These are phyloP conservation scores for Zoanthus sociatus DNA, from an alignment of 92 coral and sea anemone species.

Conservation along the genomic window DNA sequence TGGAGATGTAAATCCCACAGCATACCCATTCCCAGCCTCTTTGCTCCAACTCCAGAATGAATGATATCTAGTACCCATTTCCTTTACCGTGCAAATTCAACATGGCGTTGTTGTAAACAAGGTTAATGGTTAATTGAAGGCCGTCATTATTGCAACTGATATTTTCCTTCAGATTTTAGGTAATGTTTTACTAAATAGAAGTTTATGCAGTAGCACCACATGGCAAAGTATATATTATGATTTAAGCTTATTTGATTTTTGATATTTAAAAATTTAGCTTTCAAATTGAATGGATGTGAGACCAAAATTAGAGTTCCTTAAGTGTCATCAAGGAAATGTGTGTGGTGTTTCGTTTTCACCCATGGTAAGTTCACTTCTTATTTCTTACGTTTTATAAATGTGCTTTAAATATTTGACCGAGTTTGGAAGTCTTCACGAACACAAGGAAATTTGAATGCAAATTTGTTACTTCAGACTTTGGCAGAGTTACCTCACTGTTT, in stretches of 20 bases:
- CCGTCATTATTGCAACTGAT: too few relatives aligned
- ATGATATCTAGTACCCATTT: too few relatives aligned
- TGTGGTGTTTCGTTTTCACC: slow-evolving; percentile 93
- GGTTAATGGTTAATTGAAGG: too few relatives aligned
- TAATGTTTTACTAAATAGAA: background rate
- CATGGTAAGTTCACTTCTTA: slow-evolving; percentile 62
- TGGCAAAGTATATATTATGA: background rate
- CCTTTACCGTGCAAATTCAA: too few relatives aligned
- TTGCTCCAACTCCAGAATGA: too few relatives aligned
- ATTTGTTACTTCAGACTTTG: too few relatives aligned
- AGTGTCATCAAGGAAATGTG: slow-evolving; percentile 85
- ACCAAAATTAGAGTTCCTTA: slow-evolving; percentile 77
- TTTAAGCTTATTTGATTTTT: background rate
- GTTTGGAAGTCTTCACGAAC: background rate
- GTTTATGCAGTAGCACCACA: background rate
- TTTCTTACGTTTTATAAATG: background rate
- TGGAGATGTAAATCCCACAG: too few relatives aligned
- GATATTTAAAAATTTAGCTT: background rate
- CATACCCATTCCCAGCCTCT: too few relatives aligned
- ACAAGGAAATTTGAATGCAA: background rate
- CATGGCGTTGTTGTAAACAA: too few relatives aligned
- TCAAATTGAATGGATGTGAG: slow-evolving; percentile 66
- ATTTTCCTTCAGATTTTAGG: background rate
- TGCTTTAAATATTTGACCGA: background rate
- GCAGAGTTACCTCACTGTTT: background rate